These are phyloP conservation scores for Puffinus mauretanicus DNA, from an alignment of 2,113 vertebrate genomes.

Conservation along the genomic window DNA sequence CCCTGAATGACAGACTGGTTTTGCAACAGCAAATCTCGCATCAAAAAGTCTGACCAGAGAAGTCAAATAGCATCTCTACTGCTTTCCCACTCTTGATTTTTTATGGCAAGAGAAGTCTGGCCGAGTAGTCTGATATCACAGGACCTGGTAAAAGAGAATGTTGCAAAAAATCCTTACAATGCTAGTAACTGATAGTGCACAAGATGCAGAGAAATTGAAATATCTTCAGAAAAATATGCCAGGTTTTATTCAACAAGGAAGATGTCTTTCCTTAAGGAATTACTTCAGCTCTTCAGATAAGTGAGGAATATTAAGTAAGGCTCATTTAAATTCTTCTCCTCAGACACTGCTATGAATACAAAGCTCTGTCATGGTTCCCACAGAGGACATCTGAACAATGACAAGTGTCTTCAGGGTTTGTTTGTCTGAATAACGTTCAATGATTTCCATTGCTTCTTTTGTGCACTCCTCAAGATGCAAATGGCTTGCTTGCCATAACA, in stretches of 20 bases:
- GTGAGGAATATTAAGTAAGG: not conserved
- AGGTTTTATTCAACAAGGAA: not conserved
- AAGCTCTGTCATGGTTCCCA: not conserved
- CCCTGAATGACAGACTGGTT: not conserved
- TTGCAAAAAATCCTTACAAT: not conserved
- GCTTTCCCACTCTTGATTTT: not conserved
- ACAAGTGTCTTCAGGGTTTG: not conserved
- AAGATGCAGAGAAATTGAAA: not conserved
- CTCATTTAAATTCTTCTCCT: not conserved
- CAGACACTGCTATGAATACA: not conserved
- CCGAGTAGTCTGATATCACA: not conserved
- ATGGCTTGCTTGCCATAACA: not conserved
- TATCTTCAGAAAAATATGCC: not conserved
- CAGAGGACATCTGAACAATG: not conserved
- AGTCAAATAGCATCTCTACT: not conserved
- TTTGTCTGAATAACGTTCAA: not conserved
- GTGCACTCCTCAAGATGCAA: not conserved
- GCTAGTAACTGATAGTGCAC: not conserved
- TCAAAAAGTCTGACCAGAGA: not conserved
- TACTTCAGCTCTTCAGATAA: not conserved
- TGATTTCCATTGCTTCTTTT: not conserved
- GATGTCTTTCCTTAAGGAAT: not conserved
- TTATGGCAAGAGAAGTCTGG: not conserved
- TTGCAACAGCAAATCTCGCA: slow-evolving; percentile 7
- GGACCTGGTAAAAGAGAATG: not conserved